phyloP scores from a whole-genome alignment of 2,797 vertebrate species.

The Neopelma chrysocephalum region DNA sequence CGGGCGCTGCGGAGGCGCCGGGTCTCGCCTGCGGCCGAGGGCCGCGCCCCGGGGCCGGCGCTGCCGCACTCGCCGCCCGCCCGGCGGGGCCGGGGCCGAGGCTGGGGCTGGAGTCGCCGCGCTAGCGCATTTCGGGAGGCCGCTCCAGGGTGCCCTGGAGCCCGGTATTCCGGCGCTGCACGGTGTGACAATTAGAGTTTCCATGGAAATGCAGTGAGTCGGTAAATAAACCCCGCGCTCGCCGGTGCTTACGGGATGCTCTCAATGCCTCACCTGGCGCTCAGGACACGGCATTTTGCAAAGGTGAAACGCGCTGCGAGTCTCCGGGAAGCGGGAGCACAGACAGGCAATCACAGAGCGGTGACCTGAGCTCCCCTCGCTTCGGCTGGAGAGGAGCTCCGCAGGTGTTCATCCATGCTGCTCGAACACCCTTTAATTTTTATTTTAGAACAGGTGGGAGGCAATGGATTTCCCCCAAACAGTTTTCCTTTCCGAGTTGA shows the following conservation, averaged over 20 bases:
- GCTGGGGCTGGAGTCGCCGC: neutral
- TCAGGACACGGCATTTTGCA: accelerated
- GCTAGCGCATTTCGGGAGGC: neutral
- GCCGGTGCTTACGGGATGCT: neutral
- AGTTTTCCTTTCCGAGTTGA: neutral
- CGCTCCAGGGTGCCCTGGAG: neutral
- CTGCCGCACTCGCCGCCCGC: neutral
- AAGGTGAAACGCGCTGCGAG: neutral
- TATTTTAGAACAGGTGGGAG: neutral
- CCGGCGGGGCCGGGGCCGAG: neutral
- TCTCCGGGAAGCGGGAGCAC: accelerated
- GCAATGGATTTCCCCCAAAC: neutral
- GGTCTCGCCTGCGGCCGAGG: neutral
- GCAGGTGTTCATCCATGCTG: accelerated
- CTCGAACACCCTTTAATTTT: neutral
- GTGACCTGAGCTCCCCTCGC: neutral
- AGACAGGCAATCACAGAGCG: accelerated
- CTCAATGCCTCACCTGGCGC: accelerated
- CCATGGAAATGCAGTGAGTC: conserved; percentile 21
- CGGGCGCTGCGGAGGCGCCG: neutral
- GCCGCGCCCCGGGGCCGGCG: neutral
- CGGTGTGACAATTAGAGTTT: neutral
- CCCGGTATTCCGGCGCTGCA: neutral
- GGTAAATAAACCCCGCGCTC: neutral
- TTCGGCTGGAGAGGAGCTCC: neutral